Conservation (phyloP, 2,797 vertebrate species). For the Molothrus ater region DNA sequence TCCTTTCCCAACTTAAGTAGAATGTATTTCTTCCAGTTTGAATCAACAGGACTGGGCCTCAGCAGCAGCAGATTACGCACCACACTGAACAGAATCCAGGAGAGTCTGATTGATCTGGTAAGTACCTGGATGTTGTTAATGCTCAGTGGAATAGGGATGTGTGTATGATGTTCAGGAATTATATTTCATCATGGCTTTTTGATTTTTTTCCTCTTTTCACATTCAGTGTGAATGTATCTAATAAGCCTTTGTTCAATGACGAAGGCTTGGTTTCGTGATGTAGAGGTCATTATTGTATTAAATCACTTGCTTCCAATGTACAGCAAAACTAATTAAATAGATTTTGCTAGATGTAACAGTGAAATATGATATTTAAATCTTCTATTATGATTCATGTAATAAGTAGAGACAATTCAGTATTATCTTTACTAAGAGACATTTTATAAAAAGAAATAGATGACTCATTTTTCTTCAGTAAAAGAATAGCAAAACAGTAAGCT, state of each 20-base stretch:
- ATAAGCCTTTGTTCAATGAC: neutral
- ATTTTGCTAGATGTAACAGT: neutral
- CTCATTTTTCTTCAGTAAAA: neutral
- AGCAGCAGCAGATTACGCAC: slow-evolving; percentile 97
- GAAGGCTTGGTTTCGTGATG: neutral
- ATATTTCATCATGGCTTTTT: neutral
- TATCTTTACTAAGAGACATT: neutral
- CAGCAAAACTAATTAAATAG: neutral
- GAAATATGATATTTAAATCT: neutral
- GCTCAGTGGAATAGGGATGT: neutral
- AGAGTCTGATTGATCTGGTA: slow-evolving; percentile 96
- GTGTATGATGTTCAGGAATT: neutral
- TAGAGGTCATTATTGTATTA: neutral
- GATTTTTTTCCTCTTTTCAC: neutral
- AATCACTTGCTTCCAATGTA: neutral
- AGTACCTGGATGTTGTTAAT: slow-evolving; percentile 62
- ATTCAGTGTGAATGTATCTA: neutral
- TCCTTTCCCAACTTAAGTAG: neutral
- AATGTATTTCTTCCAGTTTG: slow-evolving; percentile 82
- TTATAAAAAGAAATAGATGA: neutral
- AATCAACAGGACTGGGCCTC: slow-evolving; percentile 92
- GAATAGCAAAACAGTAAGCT: neutral
- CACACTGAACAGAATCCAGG: slow-evolving; percentile 96
- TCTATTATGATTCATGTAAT: neutral
- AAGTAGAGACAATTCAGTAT: neutral